Evolutionary conservation across 2,113 vertebrate species (phyloP).

Genomic region (Raja brachyura): DNA sequence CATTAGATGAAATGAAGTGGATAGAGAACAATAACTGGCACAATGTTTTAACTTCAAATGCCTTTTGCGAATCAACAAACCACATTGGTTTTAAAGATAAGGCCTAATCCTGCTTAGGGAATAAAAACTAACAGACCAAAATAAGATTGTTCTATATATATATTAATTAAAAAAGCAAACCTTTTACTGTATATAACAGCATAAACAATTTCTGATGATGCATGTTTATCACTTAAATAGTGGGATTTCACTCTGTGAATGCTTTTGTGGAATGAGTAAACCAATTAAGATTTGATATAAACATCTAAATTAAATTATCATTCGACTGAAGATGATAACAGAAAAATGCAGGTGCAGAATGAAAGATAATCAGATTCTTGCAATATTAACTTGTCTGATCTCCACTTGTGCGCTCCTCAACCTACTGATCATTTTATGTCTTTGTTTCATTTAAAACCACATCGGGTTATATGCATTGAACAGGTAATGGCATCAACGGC

Average conservation of each 20-base stretch:
- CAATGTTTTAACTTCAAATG: not conserved
- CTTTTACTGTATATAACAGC: not conserved
- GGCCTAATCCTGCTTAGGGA: not conserved
- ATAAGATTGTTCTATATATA: not conserved
- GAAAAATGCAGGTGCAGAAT: not conserved
- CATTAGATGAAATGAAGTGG: not conserved
- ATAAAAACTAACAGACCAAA: not conserved
- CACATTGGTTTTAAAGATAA: not conserved
- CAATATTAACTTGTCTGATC: not conserved
- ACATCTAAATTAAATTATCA: not conserved
- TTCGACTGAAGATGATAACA: not conserved
- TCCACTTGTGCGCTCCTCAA: not conserved
- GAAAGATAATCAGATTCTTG: not conserved
- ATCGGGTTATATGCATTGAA: not conserved
- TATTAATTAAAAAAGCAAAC: no score
- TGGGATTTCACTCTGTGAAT: not conserved
- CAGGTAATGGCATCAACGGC: not conserved
- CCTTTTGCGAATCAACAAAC: not conserved
- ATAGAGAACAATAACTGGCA: not conserved
- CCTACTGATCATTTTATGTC: not conserved
- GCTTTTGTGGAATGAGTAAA: not conserved
- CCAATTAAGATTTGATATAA: not conserved
- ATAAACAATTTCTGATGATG: not conserved
- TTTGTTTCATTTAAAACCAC: slow-evolving; percentile 7
- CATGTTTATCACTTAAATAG: no score